phyloP scores from a whole-genome alignment of 2,888 invertebrate species.

The Osmoderma eremita region DNA sequence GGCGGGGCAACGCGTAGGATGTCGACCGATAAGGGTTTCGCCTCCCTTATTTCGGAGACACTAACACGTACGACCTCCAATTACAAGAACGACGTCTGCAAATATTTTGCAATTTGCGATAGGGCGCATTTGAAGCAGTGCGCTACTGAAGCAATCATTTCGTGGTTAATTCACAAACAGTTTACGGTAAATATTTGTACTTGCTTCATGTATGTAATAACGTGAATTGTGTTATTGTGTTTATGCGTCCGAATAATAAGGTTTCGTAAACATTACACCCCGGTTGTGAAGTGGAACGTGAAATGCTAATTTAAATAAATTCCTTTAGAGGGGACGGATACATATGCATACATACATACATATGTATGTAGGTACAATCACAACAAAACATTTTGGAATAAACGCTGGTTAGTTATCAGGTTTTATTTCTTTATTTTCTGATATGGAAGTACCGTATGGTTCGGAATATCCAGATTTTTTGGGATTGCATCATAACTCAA shows the following conservation, averaged over 20 bases:
- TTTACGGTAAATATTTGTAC: conserved; percentile 24
- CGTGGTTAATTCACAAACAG: conserved; percentile 24
- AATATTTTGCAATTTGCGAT: conserved; percentile 29
- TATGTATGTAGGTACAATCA: neutral
- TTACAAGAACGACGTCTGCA: conserved; percentile 24
- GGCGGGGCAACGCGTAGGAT: neutral
- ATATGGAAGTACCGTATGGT: no score
- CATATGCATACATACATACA: neutral
- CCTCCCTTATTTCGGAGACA: conserved; percentile 1
- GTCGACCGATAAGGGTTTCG: neutral
- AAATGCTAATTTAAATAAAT: conserved; percentile 33
- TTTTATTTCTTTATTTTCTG: no score
- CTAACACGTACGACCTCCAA: conserved; percentile 7
- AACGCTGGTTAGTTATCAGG: no score
- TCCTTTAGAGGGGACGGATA: neutral
- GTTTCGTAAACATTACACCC: conserved; percentile 13
- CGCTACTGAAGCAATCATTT: conserved; percentile 22
- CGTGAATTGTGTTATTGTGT: conserved; percentile 29
- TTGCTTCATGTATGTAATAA: conserved; percentile 21
- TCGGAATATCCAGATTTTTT: no score
- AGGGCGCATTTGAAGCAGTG: conserved; percentile 9
- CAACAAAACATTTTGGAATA: no score
- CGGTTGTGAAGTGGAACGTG: conserved; percentile 8
- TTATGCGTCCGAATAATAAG: conserved; percentile 21
- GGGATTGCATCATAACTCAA: neutral